These are phyloP conservation scores for Eupsittula cactorum DNA, from an alignment of 2,113 vertebrate species.

Conservation along the genomic window DNA sequence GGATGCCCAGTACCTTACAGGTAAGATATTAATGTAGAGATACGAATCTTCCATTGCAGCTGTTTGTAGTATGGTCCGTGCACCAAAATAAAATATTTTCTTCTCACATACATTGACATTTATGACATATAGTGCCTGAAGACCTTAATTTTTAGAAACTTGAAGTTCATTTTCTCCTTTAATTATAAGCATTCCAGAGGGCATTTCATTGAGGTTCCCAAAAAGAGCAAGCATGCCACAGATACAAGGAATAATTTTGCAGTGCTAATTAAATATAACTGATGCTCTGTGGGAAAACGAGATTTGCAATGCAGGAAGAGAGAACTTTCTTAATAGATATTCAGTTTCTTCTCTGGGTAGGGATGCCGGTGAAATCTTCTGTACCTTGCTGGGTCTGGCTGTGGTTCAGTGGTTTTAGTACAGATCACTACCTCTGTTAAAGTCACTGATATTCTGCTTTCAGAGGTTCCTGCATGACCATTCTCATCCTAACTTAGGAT, in stretches of 20 bases:
- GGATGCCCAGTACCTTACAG: not conserved
- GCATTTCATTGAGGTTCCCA: not conserved
- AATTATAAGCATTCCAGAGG: not conserved
- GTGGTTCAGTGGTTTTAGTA: not conserved
- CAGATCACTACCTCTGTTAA: not conserved
- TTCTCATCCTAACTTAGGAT: not conserved
- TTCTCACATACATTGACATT: not conserved
- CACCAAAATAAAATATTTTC: not conserved
- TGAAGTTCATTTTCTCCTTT: not conserved
- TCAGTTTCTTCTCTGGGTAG: not conserved
- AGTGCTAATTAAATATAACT: slow-evolving; percentile 9
- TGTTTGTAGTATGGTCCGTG: not conserved
- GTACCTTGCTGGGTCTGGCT: not conserved
- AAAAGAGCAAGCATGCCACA: not conserved
- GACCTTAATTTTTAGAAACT: not conserved
- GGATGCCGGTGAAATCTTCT: not conserved
- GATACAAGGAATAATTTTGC: not conserved
- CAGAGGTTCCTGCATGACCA: not conserved
- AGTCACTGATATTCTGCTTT: not conserved
- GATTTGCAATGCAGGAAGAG: not conserved
- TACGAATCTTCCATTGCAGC: not conserved
- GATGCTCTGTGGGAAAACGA: not conserved
- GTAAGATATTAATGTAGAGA: not conserved
- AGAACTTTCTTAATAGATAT: not conserved
- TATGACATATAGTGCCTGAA: not conserved